Percentiles rank a stretch among this genome's conserved stretches.
Evolutionary conservation across 2,113 vertebrate genomes (phyloP).

Genomic region (Neomonachus schauinslandi): DNA sequence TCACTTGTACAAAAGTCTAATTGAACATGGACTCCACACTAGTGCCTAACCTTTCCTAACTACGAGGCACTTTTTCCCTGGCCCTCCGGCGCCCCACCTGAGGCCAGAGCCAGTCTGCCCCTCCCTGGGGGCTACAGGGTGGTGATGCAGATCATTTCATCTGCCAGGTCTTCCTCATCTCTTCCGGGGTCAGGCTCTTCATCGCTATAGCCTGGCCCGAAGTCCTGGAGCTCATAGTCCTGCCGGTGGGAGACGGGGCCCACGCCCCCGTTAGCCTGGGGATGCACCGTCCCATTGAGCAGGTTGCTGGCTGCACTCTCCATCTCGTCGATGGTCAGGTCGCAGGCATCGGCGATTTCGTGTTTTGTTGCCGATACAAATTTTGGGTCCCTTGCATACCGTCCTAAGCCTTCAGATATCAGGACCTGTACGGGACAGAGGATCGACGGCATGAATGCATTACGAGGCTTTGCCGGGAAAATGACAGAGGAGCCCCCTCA

Average conservation of each 20-base stretch:
- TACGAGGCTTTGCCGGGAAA: neutral
- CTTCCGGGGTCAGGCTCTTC: constrained; percentile 93
- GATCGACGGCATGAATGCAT: fast-evolving
- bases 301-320: constrained; percentile 98
- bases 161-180: constrained; percentile 98
- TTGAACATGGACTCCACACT: constrained; percentile 83
- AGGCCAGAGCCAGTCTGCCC: constrained; percentile 85
- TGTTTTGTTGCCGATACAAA: constrained; percentile 98
- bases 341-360: constrained; percentile 97
- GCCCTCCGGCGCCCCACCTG: constrained; percentile 56
- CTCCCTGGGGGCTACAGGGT: constrained; percentile 94
- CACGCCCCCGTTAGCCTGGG: constrained; percentile 89
- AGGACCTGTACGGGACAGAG: constrained; percentile 90
- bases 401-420: constrained; percentile 98
- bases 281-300: constrained; percentile 92
- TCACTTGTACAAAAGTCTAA: constrained; percentile 82
- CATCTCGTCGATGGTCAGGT: constrained; percentile 99
- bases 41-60: constrained; percentile 92
- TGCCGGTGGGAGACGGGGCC: constrained; percentile 89
- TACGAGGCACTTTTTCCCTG: constrained; percentile 95
- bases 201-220: constrained; percentile 94
- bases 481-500: neutral
- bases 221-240: constrained; percentile 95
- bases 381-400: constrained; percentile 97
- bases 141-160: constrained; percentile 99